These are phyloP conservation scores for Epizoanthus rinbou DNA, from an alignment of 92 coral and sea anemone genomes.

Conservation along the genomic window DNA sequence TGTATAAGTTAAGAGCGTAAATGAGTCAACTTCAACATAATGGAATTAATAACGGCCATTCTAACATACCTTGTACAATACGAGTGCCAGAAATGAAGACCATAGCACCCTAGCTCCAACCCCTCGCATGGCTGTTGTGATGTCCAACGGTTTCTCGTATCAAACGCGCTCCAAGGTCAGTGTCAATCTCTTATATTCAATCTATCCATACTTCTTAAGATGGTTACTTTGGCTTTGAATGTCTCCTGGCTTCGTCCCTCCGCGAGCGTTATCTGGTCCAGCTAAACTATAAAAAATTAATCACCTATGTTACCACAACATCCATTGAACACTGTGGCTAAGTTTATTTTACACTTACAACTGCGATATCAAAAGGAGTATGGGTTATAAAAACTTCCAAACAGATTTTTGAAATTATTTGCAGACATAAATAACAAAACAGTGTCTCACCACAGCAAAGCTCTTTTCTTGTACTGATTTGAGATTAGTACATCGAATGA, in stretches of 20 bases:
- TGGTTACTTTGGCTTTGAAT: background rate
- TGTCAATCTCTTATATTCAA: background rate
- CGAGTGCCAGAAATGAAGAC: background rate
- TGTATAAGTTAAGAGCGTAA: background rate
- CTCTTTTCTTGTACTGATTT: background rate
- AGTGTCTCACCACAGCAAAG: background rate
- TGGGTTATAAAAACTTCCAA: background rate
- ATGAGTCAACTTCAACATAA: background rate
- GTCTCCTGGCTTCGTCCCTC: conserved; percentile 12
- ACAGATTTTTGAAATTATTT: background rate
- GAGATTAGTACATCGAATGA: background rate
- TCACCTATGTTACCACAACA: conserved; percentile 42
- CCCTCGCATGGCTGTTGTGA: background rate
- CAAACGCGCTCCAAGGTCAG: background rate
- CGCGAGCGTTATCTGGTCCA: conserved; percentile 1
- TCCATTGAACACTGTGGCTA: conserved; percentile 3
- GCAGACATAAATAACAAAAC: background rate
- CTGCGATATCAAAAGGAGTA: background rate
- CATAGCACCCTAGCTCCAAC: background rate
- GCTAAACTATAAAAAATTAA: conserved; percentile 42
- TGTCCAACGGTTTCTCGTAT: background rate
- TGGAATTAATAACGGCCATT: background rate
- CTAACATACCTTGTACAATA: conserved; percentile 4
- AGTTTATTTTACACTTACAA: background rate
- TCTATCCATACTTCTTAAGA: background rate